These are phyloP conservation scores for Protodeltote pygarga DNA, from an alignment of 2,888 invertebrate species.

Conservation along the genomic window DNA sequence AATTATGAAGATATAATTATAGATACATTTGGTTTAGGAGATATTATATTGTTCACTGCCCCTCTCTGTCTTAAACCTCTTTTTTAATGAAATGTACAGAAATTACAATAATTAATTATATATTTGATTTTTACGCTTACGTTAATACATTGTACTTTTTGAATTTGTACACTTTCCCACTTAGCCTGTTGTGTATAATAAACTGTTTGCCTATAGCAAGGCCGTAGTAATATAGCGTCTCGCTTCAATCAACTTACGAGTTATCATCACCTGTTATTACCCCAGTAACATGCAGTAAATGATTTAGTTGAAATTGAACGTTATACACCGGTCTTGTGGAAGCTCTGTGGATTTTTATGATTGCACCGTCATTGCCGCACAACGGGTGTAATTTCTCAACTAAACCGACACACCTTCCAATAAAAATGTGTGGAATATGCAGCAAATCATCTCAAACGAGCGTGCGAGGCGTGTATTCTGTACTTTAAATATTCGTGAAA, in stretches of 20 bases:
- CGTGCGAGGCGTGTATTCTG: slow-evolving; percentile 19
- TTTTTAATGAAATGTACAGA: too few relatives aligned
- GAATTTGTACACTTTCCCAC: neutral
- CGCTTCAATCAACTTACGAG: slow-evolving; percentile 38
- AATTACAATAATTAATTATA: too few relatives aligned
- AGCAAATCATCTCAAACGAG: slow-evolving; percentile 39
- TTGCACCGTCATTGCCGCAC: slow-evolving; percentile 49
- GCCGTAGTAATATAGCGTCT: slow-evolving; percentile 1
- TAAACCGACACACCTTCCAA: slow-evolving; percentile 48
- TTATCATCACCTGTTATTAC: slow-evolving; percentile 56
- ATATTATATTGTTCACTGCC: too few relatives aligned
- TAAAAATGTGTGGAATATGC: slow-evolving; percentile 30
- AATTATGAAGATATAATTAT: too few relatives aligned
- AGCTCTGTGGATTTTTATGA: slow-evolving; percentile 49
- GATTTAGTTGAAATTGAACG: slow-evolving; percentile 54
- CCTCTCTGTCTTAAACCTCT: too few relatives aligned
- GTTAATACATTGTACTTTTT: too few relatives aligned
- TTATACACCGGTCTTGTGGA: slow-evolving; percentile 42
- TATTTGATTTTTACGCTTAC: too few relatives aligned
- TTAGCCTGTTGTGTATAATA: neutral
- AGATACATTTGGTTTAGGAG: too few relatives aligned
- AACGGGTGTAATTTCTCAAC: slow-evolving; percentile 52
- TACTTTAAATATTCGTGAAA: slow-evolving; percentile 5
- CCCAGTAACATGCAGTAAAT: slow-evolving; percentile 49
- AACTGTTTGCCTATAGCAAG: slow-evolving; percentile 13